These are phyloP conservation scores for Panagrolaimus sp. DNA, from an alignment of 1,140 invertebrate species.

Conservation along the genomic window DNA sequence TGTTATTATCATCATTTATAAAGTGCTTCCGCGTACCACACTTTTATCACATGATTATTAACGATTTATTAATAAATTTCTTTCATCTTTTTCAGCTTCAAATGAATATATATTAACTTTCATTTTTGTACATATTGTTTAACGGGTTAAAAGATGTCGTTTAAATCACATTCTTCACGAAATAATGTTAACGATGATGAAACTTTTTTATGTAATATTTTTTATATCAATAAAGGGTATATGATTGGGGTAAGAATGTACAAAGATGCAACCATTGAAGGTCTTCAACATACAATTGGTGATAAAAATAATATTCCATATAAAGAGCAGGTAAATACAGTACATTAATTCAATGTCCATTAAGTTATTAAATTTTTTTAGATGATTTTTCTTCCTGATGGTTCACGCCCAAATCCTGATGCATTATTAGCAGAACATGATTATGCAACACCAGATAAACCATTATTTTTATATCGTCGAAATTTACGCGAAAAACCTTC, in stretches of 20 bases:
- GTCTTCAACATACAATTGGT: not conserved
- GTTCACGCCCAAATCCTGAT: not conserved
- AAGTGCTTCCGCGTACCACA: too few species aligned
- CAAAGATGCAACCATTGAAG: not conserved
- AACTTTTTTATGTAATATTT: not conserved
- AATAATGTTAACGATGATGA: not conserved
- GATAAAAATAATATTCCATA: conserved; percentile 2
- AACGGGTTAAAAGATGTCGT: conserved; percentile 9
- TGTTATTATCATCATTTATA: too few species aligned
- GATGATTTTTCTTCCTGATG: not conserved
- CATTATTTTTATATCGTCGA: conserved; percentile 2
- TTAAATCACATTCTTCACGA: not conserved
- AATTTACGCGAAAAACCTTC: not conserved
- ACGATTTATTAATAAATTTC: too few species aligned
- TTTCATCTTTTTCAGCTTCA: too few species aligned
- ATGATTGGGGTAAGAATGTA: not conserved
- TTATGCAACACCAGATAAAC: not conserved
- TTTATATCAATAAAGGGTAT: conserved; percentile 11
- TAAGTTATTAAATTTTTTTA: not conserved
- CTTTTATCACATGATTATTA: too few species aligned
- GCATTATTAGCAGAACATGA: not conserved
- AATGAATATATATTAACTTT: too few species aligned
- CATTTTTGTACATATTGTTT: not conserved
- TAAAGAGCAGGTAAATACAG: not conserved
- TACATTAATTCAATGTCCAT: not conserved